A percentile compares a stretch with the other conserved stretches of the same genome.
Conservation (phyloP, 2,113 vertebrate genomes). For the Paradisaea rubra region DNA sequence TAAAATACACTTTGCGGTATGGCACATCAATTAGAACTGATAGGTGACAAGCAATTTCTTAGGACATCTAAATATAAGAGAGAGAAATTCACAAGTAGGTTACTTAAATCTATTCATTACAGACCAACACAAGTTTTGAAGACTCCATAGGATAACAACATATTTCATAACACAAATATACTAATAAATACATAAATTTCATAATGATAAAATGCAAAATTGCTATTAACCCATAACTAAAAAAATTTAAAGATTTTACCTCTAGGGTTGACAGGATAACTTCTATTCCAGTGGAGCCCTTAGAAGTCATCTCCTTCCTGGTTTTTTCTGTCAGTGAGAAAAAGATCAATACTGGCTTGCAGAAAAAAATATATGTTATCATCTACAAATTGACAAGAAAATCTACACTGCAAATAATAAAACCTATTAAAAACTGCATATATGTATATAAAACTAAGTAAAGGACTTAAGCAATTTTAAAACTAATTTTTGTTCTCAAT, state of each 20-base stretch:
- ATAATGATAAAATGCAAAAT: neutral
- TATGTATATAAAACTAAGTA: neutral
- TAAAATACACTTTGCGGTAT: neutral
- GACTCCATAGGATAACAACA: neutral
- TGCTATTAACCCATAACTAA: neutral
- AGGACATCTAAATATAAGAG: neutral
- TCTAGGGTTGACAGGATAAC: constrained; percentile 87
- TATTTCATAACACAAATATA: neutral
- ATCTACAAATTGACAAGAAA: neutral
- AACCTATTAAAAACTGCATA: neutral
- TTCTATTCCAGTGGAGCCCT: constrained; percentile 92
- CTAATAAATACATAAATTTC: neutral
- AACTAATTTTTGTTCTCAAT: neutral
- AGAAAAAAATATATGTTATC: fast-evolving
- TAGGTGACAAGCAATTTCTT: neutral
- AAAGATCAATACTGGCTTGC: neutral
- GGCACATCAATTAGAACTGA: neutral
- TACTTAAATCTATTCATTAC: neutral
- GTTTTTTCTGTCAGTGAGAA: constrained; percentile 85
- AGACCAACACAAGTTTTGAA: neutral
- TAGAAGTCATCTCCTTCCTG: constrained; percentile 92
- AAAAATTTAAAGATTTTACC: constrained; percentile 66
- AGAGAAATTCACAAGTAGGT: neutral
- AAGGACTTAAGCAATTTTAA: neutral
- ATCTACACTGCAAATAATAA: neutral